Conservation (phyloP, 2,888 invertebrate species). For the Drosophila kambysellisi region DNA sequence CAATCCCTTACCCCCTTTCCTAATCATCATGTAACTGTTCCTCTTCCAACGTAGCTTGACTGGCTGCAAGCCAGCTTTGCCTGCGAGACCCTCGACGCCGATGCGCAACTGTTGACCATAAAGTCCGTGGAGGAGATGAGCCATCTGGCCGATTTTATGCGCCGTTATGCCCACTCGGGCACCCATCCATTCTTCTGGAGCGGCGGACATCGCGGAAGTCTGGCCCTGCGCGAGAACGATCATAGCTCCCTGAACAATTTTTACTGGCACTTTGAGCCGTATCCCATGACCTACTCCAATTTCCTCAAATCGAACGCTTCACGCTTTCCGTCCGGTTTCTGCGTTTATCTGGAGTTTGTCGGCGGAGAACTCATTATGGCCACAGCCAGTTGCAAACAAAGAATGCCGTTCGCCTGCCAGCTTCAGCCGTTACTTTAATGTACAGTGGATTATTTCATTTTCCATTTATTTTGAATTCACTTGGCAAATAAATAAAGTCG, state of each 20-base stretch:
- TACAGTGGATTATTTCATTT: too few species aligned
- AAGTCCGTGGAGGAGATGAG: slow-evolving; percentile 46
- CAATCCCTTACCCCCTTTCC: accelerated
- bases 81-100: slow-evolving; percentile 57
- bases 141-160: slow-evolving; percentile 42
- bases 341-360: slow-evolving; percentile 49
- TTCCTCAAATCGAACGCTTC: slow-evolving; percentile 19
- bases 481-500: too few species aligned
- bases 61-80: slow-evolving; percentile 65
- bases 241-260: slow-evolving; percentile 31
- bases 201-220: slow-evolving; percentile 65
- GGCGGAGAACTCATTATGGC: slow-evolving; percentile 41
- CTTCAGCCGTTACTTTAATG: background rate
- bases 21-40: background rate
- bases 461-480: too few species aligned
- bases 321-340: slow-evolving; percentile 41
- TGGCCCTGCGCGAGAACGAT: slow-evolving; percentile 15
- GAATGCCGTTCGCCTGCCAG: slow-evolving; percentile 64
- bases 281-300: slow-evolving; percentile 63
- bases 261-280: slow-evolving; percentile 57
- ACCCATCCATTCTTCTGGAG: slow-evolving; percentile 60
- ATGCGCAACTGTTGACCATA: slow-evolving; percentile 48
- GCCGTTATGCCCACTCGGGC: slow-evolving; percentile 33
- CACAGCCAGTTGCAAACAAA: slow-evolving; percentile 24
- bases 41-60: slow-evolving; percentile 42